These are phyloP conservation scores for Drosophila grimshawi DNA, from an alignment of 1,140 invertebrate genomes.

Conservation along the genomic window DNA sequence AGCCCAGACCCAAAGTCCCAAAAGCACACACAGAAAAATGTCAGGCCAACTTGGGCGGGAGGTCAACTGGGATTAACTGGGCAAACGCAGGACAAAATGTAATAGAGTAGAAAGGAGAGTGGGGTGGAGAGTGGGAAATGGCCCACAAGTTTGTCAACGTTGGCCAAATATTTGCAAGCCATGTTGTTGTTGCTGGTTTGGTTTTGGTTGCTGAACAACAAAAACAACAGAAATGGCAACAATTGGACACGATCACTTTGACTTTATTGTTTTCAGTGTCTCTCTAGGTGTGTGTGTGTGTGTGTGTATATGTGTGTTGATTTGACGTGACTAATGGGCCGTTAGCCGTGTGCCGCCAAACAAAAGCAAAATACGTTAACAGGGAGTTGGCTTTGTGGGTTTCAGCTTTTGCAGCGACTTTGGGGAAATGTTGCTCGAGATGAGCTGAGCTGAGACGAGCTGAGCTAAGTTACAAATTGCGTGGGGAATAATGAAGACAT, in stretches of 20 bases:
- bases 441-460: not conserved
- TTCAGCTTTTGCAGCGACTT: not conserved
- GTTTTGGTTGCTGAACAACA: slow-evolving; percentile 29
- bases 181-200: slow-evolving; percentile 52
- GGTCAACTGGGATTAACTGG: slow-evolving; percentile 17
- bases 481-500: not conserved
- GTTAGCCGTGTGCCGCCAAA: slow-evolving; percentile 59
- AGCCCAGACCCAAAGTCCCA: not conserved
- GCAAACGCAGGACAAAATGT: not conserved
- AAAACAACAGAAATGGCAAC: slow-evolving; percentile 19
- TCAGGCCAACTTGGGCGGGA: slow-evolving; percentile 15
- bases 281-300: slow-evolving; percentile 16
- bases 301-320: slow-evolving; percentile 59
- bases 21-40: slow-evolving; percentile 34
- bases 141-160: slow-evolving; percentile 69
- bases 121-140: slow-evolving; percentile 9
- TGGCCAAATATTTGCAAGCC: slow-evolving; percentile 71
- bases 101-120: slow-evolving; percentile 3
- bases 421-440: slow-evolving; percentile 39
- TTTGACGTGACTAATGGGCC: slow-evolving; percentile 80
- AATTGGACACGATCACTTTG: slow-evolving; percentile 80
- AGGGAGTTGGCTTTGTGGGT: not conserved
- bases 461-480: not conserved
- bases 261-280: slow-evolving; percentile 60
- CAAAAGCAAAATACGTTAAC: slow-evolving; percentile 23